phyloP scores from a whole-genome alignment of 30 jellyfish, hydroid and myxozoan genomes.

The Euphysa ruthae region DNA sequence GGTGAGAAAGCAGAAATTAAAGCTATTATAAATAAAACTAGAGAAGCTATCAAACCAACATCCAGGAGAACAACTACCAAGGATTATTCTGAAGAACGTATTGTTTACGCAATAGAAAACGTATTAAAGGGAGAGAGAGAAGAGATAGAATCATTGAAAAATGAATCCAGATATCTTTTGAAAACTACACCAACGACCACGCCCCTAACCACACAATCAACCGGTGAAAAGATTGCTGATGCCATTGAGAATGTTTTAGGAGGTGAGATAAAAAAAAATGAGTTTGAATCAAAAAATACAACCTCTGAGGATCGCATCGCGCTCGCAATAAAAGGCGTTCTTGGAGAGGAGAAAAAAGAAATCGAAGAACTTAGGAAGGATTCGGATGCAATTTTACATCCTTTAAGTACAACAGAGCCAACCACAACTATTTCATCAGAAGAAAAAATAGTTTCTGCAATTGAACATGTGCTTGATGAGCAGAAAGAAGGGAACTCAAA shows the following conservation, averaged over 20 bases:
- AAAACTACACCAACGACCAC: not conserved
- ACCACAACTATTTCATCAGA: not conserved
- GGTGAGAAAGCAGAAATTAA: not conserved
- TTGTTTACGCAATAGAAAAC: not conserved
- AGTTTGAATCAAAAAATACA: not conserved
- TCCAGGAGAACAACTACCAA: not conserved
- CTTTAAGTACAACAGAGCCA: not conserved
- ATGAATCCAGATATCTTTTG: constrained; percentile 3
- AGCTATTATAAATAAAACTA: not conserved
- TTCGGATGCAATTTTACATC: not conserved
- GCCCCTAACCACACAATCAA: not conserved
- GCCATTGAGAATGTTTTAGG: not conserved
- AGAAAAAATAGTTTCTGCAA: not conserved
- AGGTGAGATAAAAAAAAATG: not conserved
- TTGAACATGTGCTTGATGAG: not conserved
- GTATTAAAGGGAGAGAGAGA: not conserved
- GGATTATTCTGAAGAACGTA: not conserved
- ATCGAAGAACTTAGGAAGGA: not conserved
- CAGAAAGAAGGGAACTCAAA: not conserved
- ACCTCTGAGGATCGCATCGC: not conserved
- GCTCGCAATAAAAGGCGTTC: not conserved
- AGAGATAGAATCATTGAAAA: not conserved
- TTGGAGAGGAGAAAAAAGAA: not conserved
- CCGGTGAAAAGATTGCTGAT: not conserved
- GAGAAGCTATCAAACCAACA: not conserved